Conservation (phyloP, 1,140 invertebrate genomes). For the Pseudobourletiella spinata region DNA sequence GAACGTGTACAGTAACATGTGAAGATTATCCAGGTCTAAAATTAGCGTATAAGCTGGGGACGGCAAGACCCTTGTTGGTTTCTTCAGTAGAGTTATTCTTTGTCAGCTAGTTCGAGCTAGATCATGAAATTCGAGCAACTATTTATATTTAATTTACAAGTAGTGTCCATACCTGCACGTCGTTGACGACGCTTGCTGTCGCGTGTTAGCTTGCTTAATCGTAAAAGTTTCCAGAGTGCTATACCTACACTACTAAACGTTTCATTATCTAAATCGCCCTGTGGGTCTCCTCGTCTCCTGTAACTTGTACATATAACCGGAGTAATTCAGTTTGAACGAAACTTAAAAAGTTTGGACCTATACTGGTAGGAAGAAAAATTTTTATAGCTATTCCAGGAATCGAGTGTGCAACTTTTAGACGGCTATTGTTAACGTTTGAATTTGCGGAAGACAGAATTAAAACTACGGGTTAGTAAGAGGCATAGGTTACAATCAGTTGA, state of each 20-base stretch:
- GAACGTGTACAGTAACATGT: too few species aligned
- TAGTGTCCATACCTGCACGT: neutral
- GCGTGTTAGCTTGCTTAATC: neutral
- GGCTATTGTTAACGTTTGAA: too few species aligned
- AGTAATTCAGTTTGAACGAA: too few species aligned
- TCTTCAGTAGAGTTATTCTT: too few species aligned
- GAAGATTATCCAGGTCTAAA: too few species aligned
- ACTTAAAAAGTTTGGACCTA: neutral
- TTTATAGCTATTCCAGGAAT: neutral
- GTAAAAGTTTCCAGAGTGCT: neutral
- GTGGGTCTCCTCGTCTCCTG: too few species aligned
- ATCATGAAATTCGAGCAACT: neutral
- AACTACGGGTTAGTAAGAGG: neutral
- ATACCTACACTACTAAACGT: neutral
- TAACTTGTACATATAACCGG: too few species aligned
- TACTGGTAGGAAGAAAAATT: neutral
- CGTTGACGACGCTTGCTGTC: neutral
- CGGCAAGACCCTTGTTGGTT: too few species aligned
- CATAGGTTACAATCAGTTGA: neutral
- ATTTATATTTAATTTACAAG: neutral
- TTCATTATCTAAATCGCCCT: neutral
- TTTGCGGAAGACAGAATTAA: too few species aligned
- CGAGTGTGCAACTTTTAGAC: neutral
- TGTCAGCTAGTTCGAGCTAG: neutral
- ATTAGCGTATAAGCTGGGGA: too few species aligned